Conservation (phyloP, 1,140 invertebrate genomes). For the Dolichoris vasculosae region DNA sequence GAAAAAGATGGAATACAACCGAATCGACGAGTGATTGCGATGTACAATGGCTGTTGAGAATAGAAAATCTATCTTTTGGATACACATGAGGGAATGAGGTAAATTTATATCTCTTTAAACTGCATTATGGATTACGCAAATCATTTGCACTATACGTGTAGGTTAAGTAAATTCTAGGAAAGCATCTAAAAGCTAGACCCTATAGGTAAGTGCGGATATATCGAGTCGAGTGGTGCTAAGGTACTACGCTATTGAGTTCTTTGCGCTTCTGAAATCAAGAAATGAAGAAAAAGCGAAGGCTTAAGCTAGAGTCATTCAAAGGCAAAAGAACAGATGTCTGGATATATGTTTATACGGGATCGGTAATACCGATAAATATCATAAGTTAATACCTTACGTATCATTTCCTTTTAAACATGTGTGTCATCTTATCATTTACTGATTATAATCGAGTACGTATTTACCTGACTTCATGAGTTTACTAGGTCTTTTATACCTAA, state of each 20-base stretch:
- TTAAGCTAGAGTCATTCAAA: background rate
- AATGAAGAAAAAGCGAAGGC: background rate
- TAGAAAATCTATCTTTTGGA: constrained; percentile 48
- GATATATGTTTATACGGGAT: background rate
- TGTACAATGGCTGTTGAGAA: constrained; percentile 32
- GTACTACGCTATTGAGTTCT: background rate
- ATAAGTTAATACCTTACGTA: constrained; percentile 40
- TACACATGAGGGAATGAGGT: constrained; percentile 1
- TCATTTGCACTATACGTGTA: constrained; percentile 33
- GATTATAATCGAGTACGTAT: background rate
- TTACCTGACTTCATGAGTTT: background rate
- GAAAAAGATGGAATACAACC: constrained; percentile 6
- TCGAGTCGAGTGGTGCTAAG: background rate
- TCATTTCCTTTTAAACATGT: background rate
- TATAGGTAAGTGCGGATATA: background rate
- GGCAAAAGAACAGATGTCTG: background rate
- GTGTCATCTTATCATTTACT: background rate
- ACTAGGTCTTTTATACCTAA: background rate
- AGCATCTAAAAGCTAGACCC: background rate
- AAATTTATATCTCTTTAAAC: constrained; percentile 11
- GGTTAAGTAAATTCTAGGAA: background rate
- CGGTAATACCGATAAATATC: too few relatives aligned
- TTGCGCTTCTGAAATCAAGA: background rate
- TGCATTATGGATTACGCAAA: constrained; percentile 43
- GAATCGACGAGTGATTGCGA: constrained; percentile 19